These are phyloP conservation scores for Tiliacea aurago DNA, from an alignment of 2,888 invertebrate species.

Conservation along the genomic window DNA sequence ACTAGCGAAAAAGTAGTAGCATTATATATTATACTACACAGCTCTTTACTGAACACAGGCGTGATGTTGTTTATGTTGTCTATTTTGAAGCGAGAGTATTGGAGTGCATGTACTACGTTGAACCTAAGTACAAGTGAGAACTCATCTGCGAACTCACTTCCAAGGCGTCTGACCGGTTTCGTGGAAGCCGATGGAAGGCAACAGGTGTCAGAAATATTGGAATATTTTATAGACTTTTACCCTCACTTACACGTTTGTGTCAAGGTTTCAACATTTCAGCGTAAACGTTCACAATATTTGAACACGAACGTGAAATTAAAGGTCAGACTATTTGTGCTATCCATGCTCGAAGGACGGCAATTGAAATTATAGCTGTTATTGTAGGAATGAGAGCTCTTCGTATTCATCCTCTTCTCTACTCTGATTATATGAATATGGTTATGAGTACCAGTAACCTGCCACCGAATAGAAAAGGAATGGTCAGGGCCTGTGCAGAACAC, in stretches of 20 bases:
- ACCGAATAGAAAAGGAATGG: neutral
- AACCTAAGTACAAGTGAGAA: constrained; percentile 41
- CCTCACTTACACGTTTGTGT: constrained; percentile 29
- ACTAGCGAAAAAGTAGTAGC: neutral
- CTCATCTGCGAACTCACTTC: no score
- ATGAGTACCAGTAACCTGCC: no score
- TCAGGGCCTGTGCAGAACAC: no score
- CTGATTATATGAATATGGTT: neutral
- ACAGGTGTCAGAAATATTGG: constrained; percentile 65
- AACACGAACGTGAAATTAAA: constrained; percentile 25
- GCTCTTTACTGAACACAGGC: neutral
- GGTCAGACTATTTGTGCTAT: constrained; percentile 20
- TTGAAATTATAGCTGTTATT: neutral
- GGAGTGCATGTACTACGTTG: constrained; percentile 11
- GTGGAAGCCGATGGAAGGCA: constrained; percentile 58
- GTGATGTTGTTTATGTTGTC: constrained; percentile 8
- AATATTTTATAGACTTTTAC: constrained; percentile 44
- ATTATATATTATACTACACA: neutral
- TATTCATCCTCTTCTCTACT: neutral
- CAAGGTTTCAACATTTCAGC: constrained; percentile 41
- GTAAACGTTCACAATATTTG: constrained; percentile 28
- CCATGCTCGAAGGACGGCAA: no score
- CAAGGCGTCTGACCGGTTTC: constrained; percentile 64
- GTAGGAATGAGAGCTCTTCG: no score
- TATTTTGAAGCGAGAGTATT: constrained; percentile 3